Base-by-base conservation (phyloP, 2,888 invertebrate species). In the Halictus ligatus region DNA sequence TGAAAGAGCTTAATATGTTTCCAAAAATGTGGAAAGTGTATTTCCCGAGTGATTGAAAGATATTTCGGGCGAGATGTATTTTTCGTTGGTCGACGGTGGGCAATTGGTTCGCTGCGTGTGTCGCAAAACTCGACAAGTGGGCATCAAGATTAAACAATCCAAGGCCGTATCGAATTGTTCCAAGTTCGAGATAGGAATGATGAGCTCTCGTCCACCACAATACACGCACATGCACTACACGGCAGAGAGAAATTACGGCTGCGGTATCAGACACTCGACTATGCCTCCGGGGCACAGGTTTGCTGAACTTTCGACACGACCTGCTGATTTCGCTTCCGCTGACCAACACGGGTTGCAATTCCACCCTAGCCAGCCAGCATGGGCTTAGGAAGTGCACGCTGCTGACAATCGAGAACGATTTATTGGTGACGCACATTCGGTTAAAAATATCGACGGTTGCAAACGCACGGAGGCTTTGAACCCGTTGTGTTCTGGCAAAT, bases 241-340 rank as follows among this genome's bases (percentile, higher is more conserved):
- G 72, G 50, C 69, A 76, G 25, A 64, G 60, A 76, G 75, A 78
- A 86, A 81, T 85, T 86, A 81, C 73, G 75, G 81, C 69, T 81
- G 81, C 72, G 76, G 81, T 85, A 85, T 85, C 78, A 85, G 78
- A 81, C 75, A 81, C 79, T 87, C 78, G 81, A 80, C 85, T 81
- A 79, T 80, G 35, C 48, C 80, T 83, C 77, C 40, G 72, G 83
- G 50, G 73, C 74, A 75, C 75, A 84, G 84, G 80, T 84, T 89
- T 84, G 88, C 77, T 78, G 74, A 83, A 90, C 83, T 88, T 90
- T 84, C 86, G 84, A 88, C 84, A 90, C 90, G 88, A 88, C 81
- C 76, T 83, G 84, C 86, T 90, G 86, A 89, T 90, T 86, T 84
- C 77, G 80, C 88, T 83, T 86, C 86, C 83, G 87, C 69, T 75